These are phyloP conservation scores for Callipepla californica DNA, from an alignment of 2,113 vertebrate species.

Conservation along the genomic window DNA sequence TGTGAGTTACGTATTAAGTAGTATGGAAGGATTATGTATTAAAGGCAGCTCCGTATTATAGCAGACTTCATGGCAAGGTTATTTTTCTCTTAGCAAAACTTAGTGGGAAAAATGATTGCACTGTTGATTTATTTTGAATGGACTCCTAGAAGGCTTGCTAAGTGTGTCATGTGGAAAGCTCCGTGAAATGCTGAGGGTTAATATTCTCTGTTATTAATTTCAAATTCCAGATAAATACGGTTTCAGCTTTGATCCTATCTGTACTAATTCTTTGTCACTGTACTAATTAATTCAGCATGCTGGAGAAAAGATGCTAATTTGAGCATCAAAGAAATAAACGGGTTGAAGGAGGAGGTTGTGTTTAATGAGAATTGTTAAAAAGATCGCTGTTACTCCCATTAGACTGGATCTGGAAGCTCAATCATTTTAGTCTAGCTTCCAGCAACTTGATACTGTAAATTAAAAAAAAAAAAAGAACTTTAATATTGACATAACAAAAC, in stretches of 20 bases:
- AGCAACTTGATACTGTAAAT: slow-evolving; percentile 19
- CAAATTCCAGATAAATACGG: slow-evolving; percentile 80
- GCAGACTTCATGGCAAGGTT: slow-evolving; percentile 46
- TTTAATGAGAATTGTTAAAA: slow-evolving; percentile 80
- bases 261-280: slow-evolving; percentile 84
- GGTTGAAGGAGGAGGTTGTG: slow-evolving; percentile 64
- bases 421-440: slow-evolving; percentile 53
- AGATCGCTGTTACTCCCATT: slow-evolving; percentile 78
- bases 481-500: neutral
- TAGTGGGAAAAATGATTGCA: slow-evolving; percentile 22
- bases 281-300: slow-evolving; percentile 84
- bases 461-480: neutral
- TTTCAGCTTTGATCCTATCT: slow-evolving; percentile 84
- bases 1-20: slow-evolving; percentile 74
- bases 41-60: slow-evolving; percentile 52
- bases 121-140: slow-evolving; percentile 55
- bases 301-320: slow-evolving; percentile 85
- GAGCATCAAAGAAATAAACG: slow-evolving; percentile 80
- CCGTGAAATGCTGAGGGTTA: slow-evolving; percentile 72
- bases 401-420: slow-evolving; percentile 58
- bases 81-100: slow-evolving; percentile 66
- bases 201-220: slow-evolving; percentile 77
- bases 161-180: slow-evolving; percentile 61
- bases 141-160: slow-evolving; percentile 51
- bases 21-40: slow-evolving; percentile 58